A percentile compares a stretch with the other conserved stretches of the same genome.
Conservation (phyloP, 2,888 invertebrate species). For the Heliconius hortense region DNA sequence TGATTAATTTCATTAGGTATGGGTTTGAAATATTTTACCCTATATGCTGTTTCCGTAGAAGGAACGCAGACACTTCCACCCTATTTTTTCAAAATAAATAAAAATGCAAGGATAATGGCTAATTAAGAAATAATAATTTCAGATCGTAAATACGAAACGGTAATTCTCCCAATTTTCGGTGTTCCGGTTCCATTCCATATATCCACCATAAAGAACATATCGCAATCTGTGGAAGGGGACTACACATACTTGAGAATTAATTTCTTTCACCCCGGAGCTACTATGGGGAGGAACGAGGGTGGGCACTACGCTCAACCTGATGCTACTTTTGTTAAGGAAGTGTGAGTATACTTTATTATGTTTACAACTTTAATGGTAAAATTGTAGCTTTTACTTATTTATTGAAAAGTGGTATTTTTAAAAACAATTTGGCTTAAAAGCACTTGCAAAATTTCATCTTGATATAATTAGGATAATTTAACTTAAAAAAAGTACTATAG, state of each 20-base stretch:
- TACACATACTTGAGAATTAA: slow-evolving; percentile 99
- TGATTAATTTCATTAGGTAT: too few relatives aligned
- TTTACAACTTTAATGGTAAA: too few relatives aligned
- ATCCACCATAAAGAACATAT: slow-evolving; percentile 99
- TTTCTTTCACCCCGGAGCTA: slow-evolving; percentile 98
- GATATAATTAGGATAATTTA: too few relatives aligned
- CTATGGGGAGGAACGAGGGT: slow-evolving; percentile 96
- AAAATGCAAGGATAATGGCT: not conserved
- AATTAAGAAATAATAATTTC: slow-evolving; percentile 44
- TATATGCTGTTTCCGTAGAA: too few relatives aligned
- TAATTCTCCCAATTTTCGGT: slow-evolving; percentile 98
- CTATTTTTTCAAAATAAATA: not conserved
- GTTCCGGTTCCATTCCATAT: slow-evolving; percentile 99
- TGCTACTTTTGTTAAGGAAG: slow-evolving; percentile 98
- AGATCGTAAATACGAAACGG: slow-evolving; percentile 98
- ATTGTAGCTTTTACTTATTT: too few relatives aligned
- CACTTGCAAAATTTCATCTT: too few relatives aligned
- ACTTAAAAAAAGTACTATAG: too few relatives aligned
- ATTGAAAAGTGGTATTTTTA: too few relatives aligned
- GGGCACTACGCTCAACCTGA: slow-evolving; percentile 96
- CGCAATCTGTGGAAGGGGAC: slow-evolving; percentile 98
- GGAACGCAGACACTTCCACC: too few relatives aligned
- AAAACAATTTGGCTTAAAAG: too few relatives aligned
- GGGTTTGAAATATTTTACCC: too few relatives aligned
- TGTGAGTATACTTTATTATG: slow-evolving; percentile 81